These are phyloP conservation scores for Hydractinia echinata DNA, from an alignment of 30 jellyfish, hydroid and myxozoan species.

Conservation along the genomic window DNA sequence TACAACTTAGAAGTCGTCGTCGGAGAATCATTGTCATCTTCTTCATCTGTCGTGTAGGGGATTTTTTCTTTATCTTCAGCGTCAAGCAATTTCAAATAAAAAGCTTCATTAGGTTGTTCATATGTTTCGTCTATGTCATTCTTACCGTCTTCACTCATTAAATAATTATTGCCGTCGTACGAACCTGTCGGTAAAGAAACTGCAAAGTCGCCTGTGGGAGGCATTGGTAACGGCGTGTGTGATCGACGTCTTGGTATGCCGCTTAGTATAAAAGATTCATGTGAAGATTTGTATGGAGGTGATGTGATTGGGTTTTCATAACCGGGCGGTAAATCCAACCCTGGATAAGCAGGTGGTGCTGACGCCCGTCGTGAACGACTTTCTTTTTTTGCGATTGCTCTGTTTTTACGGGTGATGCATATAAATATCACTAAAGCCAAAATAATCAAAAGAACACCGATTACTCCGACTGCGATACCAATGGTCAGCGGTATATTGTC, in stretches of 20 bases:
- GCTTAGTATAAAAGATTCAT: not conserved
- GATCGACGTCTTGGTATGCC: slow-evolving; percentile 1
- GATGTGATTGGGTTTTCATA: not conserved
- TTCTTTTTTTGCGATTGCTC: not conserved
- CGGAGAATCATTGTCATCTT: not conserved
- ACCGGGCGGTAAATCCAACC: slow-evolving; percentile 16
- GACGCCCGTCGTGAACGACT: slow-evolving; percentile 2
- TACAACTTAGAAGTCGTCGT: not conserved
- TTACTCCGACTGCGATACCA: not conserved
- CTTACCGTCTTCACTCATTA: no score
- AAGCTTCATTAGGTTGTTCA: slow-evolving; percentile 4
- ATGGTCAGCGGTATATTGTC: not conserved
- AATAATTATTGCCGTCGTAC: not conserved
- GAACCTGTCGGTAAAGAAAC: not conserved
- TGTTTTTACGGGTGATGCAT: not conserved
- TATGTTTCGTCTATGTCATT: not conserved
- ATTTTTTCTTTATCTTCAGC: not conserved
- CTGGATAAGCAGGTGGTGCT: slow-evolving; percentile 13
- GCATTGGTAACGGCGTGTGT: slow-evolving; percentile 1
- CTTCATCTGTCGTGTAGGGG: not conserved
- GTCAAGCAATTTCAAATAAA: not conserved
- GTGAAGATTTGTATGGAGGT: not conserved
- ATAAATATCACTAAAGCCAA: not conserved
- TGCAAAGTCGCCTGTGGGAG: not conserved
- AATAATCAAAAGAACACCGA: not conserved